phyloP scores from a whole-genome alignment of 2,797 vertebrate genomes.

The Acanthurus leucopareius region DNA sequence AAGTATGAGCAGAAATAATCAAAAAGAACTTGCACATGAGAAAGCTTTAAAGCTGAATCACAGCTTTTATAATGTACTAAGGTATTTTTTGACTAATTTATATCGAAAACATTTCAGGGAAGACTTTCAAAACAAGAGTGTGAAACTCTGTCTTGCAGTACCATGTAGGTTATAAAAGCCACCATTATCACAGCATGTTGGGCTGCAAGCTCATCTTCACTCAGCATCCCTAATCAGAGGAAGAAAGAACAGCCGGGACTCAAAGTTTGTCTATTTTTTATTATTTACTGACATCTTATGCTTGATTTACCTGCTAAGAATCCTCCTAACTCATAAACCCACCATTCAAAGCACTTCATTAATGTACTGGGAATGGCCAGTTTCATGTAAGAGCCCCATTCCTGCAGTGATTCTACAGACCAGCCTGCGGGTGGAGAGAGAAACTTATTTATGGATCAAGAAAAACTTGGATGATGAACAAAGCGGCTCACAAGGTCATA shows the following conservation, averaged over 20 bases:
- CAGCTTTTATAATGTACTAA: not conserved
- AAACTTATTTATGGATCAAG: constrained; percentile 34
- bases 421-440: constrained; percentile 87
- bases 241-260: not conserved
- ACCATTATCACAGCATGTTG: constrained; percentile 89
- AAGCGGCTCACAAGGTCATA: not conserved
- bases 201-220: constrained; percentile 89
- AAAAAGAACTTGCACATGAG: not conserved
- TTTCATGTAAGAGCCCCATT: constrained; percentile 91
- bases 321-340: constrained; percentile 93
- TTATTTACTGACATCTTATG: not conserved
- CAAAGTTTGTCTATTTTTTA: not conserved
- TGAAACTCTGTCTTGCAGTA: constrained; percentile 52
- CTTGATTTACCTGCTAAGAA: constrained; percentile 89
- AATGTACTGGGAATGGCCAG: constrained; percentile 92
- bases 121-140: not conserved
- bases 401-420: constrained; percentile 90
- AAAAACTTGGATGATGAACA: constrained; percentile 11
- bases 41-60: not conserved
- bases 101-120: not conserved
- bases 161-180: constrained; percentile 88
- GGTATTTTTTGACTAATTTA: not conserved
- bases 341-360: constrained; percentile 96
- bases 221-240: constrained; percentile 85
- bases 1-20: not conserved